These are phyloP conservation scores for Lethenteron camtschaticum DNA, from an alignment of 2,113 vertebrate species.

Conservation along the genomic window DNA sequence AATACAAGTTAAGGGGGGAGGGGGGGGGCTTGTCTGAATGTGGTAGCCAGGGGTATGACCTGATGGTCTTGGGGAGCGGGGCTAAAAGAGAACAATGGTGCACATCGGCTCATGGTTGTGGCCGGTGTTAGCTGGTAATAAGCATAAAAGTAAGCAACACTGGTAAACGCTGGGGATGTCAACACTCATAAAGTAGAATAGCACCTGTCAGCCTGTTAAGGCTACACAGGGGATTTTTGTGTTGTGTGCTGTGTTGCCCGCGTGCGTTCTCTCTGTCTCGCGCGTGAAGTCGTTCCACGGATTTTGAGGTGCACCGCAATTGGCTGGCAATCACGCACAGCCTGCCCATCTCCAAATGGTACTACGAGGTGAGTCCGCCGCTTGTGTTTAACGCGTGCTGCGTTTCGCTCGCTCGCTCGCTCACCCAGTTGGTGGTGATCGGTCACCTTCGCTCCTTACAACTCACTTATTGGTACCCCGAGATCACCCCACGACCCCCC, in stretches of 20 bases:
- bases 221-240: background rate
- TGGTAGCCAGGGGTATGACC: too few species aligned
- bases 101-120: too few species aligned
- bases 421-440: background rate
- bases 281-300: slow-evolving; percentile 59
- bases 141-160: too few species aligned
- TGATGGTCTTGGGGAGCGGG: too few species aligned
- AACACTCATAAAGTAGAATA: too few species aligned
- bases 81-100: too few species aligned
- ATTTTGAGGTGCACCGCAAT: slow-evolving; percentile 93
- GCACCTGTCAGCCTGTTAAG: too few species aligned
- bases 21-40: too few species aligned
- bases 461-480: background rate
- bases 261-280: background rate
- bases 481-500: background rate
- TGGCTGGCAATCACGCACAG: slow-evolving; percentile 86
- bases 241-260: background rate
- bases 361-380: slow-evolving; percentile 49
- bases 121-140: too few species aligned
- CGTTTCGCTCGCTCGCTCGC: background rate
- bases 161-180: too few species aligned
- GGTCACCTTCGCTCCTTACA: slow-evolving; percentile 9
- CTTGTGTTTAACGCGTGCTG: background rate
- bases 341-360: slow-evolving; percentile 66
- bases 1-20: too few species aligned